Base-by-base conservation (phyloP, 2,113 vertebrate genomes). In the Cyprinodon tularosa region DNA sequence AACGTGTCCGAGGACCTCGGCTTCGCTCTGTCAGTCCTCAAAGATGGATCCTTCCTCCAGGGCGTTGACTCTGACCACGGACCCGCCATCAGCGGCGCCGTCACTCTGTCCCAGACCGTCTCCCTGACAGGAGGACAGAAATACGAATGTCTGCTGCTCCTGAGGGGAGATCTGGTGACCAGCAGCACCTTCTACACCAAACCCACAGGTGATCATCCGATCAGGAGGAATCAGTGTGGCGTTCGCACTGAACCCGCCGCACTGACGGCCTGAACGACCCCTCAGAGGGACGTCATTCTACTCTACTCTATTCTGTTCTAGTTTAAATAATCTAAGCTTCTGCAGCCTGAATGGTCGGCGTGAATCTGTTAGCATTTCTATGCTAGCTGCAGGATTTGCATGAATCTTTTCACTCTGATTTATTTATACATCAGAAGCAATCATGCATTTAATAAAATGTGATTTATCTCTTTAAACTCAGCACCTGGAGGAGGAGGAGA, bases 81-180 rank as follows among this genome's bases (percentile, higher is more conserved):
- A 0, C 1, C 0, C 0, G 12, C 42, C 6, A 3, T 17, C 11
- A 42, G 61, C 39, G 6, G 62, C 1, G 50, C 45, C 1, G 6
- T 53, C 60, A 78, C 66, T 0, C 84, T 91, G 3, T 84, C 75
- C 17, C 12, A 57, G 53, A 69, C 12, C 10, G 1, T 86, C 4
- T 3, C 66, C 11, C 50, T 83, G 76, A 13, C 3, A 22, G 7
- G 12, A 0, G 1, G 0, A 1, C 70, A 68, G 62, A 39, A 66
- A 10, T 90, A 90, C 0, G 71, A 85, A 71, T 92, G 91, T 66
- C 84, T 75, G 60, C 89, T 93, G 47, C 68, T 68, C 42, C 78
- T 89, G 40, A 65, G 71, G 53, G 8, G 12, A 14, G 39, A 40
- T 0, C 2, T 90, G 74, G 57, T 92, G 29, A 62, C 65, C 0